Evolutionary conservation across 2,797 vertebrate genomes (phyloP).

Genomic region (Argya squamiceps): DNA sequence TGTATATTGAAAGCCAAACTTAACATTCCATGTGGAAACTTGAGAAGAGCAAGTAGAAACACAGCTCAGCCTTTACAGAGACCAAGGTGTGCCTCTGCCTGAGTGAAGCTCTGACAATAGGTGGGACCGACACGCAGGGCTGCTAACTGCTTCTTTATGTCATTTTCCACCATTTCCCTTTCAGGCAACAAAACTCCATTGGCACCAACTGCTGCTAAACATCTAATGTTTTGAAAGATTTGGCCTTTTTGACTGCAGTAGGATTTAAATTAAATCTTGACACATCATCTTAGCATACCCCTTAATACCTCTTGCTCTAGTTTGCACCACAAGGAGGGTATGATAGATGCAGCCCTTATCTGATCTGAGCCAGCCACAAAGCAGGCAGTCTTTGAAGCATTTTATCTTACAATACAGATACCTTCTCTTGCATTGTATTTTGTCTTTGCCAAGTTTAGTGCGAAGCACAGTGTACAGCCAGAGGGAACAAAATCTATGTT

Average conservation of each 20-base stretch:
- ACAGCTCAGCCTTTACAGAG: neutral
- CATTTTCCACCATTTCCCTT: neutral
- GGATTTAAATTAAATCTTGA: neutral
- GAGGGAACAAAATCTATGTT: conserved; percentile 43
- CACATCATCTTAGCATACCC: neutral
- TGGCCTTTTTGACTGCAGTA: neutral
- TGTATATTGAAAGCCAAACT: neutral
- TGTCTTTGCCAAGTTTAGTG: conserved; percentile 8
- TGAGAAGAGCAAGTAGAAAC: neutral
- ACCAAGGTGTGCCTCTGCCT: neutral
- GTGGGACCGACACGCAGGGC: rapidly evolving
- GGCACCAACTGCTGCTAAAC: neutral
- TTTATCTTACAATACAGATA: conserved; percentile 27
- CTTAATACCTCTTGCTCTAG: neutral
- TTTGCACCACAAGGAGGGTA: rapidly evolving
- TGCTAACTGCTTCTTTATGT: neutral
- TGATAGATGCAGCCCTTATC: neutral
- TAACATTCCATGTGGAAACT: neutral
- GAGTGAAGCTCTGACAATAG: neutral
- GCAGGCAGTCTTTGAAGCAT: neutral
- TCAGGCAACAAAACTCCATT: neutral
- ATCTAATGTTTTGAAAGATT: neutral
- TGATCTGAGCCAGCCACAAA: neutral
- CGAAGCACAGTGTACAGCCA: neutral
- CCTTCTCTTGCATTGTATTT: neutral